A percentile compares a stretch with the other conserved stretches of the same genome.
Evolutionary conservation across 2,113 vertebrate species (phyloP).

Genomic region (Ptychochromis oligacanthus): DNA sequence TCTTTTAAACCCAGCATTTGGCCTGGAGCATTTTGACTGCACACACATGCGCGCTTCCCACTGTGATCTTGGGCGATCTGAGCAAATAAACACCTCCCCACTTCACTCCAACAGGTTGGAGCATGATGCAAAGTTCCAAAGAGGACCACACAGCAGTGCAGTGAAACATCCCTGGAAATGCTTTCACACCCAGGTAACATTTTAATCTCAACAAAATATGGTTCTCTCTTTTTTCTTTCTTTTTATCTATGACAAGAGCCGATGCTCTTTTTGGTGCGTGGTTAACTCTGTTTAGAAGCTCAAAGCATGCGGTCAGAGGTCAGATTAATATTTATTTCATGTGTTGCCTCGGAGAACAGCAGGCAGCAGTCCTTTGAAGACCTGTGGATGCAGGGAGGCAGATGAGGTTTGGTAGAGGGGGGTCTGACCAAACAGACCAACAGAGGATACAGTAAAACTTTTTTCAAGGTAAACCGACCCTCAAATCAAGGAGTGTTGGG

Average conservation of each 20-base stretch:
- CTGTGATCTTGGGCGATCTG: constrained; percentile 36
- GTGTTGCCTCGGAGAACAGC: constrained; percentile 73
- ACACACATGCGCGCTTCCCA: constrained; percentile 15
- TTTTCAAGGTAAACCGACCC: constrained; percentile 67
- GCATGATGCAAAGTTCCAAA: constrained; percentile 48
- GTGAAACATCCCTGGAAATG: constrained; percentile 29
- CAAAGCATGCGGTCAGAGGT: constrained; percentile 72
- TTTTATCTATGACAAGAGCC: neutral
- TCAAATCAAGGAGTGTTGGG: constrained; percentile 71
- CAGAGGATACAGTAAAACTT: constrained; percentile 69
- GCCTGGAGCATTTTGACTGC: constrained; percentile 14
- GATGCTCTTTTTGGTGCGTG: constrained; percentile 16
- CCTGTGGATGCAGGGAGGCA: constrained; percentile 39
- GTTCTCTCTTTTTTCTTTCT: neutral
- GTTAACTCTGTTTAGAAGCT: constrained; percentile 63
- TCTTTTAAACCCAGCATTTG: constrained; percentile 25
- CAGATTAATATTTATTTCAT: constrained; percentile 83
- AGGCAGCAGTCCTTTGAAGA: constrained; percentile 76
- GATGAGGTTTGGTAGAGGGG: constrained; percentile 46
- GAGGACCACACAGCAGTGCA: constrained; percentile 56
- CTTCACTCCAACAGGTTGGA: constrained; percentile 58
- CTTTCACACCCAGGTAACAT: constrained; percentile 22
- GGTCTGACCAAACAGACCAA: constrained; percentile 49
- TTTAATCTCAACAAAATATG: neutral
- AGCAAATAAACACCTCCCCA: constrained; percentile 51